Evolutionary conservation across 1,140 invertebrate genomes (phyloP).

Genomic region (Cryptotermes secundus): DNA sequence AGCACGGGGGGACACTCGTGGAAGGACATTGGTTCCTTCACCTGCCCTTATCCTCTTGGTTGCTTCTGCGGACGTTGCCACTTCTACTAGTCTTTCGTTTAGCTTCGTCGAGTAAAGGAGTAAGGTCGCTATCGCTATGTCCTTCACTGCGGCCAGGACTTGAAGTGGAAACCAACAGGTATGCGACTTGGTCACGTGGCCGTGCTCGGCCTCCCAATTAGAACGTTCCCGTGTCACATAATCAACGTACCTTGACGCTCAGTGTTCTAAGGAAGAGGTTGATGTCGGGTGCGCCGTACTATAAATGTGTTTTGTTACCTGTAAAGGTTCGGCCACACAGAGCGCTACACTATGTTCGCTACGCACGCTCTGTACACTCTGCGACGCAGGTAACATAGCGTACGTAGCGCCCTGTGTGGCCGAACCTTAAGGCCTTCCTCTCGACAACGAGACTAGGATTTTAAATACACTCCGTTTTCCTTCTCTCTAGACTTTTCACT

Average conservation of each 20-base stretch:
- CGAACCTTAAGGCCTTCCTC: not conserved
- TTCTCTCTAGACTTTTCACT: too few species aligned
- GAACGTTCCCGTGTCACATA: not conserved
- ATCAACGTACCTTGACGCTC: not conserved
- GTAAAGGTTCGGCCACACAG: too few species aligned
- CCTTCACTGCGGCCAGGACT: not conserved
- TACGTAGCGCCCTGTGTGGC: too few species aligned
- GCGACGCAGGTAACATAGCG: too few species aligned
- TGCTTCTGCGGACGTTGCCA: not conserved
- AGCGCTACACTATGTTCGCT: too few species aligned
- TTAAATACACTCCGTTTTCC: too few species aligned
- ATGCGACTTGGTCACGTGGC: not conserved
- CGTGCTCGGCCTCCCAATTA: not conserved
- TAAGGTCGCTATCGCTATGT: not conserved
- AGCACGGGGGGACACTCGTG: not conserved
- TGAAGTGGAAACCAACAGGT: not conserved
- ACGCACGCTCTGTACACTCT: too few species aligned
- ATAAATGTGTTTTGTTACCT: not conserved
- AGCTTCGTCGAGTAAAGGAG: not conserved
- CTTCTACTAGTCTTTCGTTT: not conserved
- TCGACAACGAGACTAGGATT: too few species aligned
- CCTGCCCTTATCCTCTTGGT: conserved; percentile 9
- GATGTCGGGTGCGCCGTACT: not conserved
- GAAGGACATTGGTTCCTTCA: conserved; percentile 17
- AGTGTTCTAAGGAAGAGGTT: not conserved